Conservation (phyloP, 2,888 invertebrate genomes). For the Timema podura region DNA sequence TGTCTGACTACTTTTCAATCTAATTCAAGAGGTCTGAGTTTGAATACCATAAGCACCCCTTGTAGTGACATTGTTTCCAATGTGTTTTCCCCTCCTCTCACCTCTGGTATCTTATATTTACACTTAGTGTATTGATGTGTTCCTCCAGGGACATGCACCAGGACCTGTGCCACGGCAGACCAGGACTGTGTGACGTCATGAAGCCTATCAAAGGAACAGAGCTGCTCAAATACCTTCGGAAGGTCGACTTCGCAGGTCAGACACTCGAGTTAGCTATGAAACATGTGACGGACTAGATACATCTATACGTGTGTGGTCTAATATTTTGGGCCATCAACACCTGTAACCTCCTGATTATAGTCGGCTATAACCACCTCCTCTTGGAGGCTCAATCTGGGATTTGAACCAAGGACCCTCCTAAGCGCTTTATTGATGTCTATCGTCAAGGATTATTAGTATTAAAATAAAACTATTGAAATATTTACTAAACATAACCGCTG, state of each 20-base stretch:
- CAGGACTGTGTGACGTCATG: conserved; percentile 85
- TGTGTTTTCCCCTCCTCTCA: neutral
- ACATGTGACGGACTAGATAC: too few relatives aligned
- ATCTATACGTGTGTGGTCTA: too few relatives aligned
- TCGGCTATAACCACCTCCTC: too few relatives aligned
- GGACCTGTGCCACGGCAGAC: conserved; percentile 67
- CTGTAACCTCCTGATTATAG: too few relatives aligned
- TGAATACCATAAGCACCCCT: neutral
- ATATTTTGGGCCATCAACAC: too few relatives aligned
- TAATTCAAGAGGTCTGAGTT: neutral
- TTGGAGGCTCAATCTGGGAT: too few relatives aligned
- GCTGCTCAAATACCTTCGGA: conserved; percentile 75
- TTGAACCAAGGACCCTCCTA: too few relatives aligned
- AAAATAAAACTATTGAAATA: too few relatives aligned
- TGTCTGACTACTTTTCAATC: neutral
- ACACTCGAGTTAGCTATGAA: too few relatives aligned
- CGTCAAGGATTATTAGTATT: too few relatives aligned
- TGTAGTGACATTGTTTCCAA: neutral
- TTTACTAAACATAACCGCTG: too few relatives aligned
- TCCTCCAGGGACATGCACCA: conserved; percentile 76
- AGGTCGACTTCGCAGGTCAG: conserved; percentile 84
- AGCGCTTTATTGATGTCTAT: too few relatives aligned
- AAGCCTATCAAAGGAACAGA: conserved; percentile 83
- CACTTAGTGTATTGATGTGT: conserved; percentile 24
- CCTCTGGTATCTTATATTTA: neutral